phyloP scores from a whole-genome alignment of 2,113 vertebrate genomes.

The Crocuta crocuta region DNA sequence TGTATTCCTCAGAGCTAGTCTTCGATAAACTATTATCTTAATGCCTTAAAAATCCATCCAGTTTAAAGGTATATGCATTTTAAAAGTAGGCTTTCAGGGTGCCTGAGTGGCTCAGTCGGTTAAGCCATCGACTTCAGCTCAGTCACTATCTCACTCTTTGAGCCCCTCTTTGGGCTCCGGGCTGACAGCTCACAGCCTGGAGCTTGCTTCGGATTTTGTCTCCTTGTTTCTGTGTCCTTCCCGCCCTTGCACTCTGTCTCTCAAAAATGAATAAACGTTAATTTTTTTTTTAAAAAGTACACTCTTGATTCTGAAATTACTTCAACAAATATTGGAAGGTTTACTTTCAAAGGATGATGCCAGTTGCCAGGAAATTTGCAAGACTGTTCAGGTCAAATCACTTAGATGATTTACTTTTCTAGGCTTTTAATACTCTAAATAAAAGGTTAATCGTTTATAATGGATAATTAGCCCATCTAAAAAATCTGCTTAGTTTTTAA shows the following conservation, averaged over 20 bases:
- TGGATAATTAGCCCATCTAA: neutral
- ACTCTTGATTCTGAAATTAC: neutral
- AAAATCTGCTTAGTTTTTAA: conserved; percentile 16
- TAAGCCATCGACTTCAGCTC: too few relatives aligned
- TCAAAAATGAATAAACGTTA: too few relatives aligned
- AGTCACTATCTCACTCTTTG: too few relatives aligned
- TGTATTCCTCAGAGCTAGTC: neutral
- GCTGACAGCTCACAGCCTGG: too few relatives aligned
- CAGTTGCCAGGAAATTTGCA: neutral
- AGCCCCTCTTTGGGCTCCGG: too few relatives aligned
- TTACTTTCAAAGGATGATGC: neutral
- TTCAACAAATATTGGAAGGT: neutral
- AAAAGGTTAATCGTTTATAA: neutral
- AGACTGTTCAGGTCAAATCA: neutral
- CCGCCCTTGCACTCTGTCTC: too few relatives aligned
- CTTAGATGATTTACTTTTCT: neutral
- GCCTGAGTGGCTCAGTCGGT: too few relatives aligned
- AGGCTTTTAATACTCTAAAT: neutral
- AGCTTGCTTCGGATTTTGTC: too few relatives aligned
- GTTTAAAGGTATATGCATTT: neutral
- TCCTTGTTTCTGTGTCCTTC: too few relatives aligned
- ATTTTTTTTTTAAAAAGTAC: neutral
- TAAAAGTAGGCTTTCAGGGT: neutral
- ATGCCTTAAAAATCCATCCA: neutral
- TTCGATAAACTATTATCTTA: neutral